Conservation (phyloP, 2,888 invertebrate genomes). For the Zeuzera pyrina region DNA sequence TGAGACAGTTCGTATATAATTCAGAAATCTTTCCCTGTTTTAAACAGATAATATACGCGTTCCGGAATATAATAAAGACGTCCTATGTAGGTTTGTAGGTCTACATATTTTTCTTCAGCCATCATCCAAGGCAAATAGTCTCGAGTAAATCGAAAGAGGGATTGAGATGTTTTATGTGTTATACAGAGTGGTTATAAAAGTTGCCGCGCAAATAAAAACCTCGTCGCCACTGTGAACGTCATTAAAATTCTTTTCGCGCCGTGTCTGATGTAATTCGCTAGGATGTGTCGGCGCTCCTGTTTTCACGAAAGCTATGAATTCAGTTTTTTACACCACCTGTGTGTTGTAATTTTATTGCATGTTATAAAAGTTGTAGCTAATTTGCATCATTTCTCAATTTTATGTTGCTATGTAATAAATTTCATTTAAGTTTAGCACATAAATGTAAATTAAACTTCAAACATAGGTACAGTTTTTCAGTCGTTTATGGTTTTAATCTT, state of each 20-base stretch:
- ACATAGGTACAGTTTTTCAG: too few species aligned
- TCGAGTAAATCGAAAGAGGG: constrained; percentile 19
- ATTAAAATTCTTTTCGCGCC: constrained; percentile 35
- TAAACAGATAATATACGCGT: too few species aligned
- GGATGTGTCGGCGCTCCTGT: constrained; percentile 8
- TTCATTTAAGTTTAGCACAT: too few species aligned
- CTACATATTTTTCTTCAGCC: constrained; percentile 13
- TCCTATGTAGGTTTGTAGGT: too few species aligned
- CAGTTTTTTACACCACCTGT: constrained; percentile 18
- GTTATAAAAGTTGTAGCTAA: too few species aligned
- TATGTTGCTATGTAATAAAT: too few species aligned
- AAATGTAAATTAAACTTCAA: too few species aligned
- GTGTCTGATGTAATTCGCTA: constrained; percentile 21
- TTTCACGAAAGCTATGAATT: constrained; percentile 16
- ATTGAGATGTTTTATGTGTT: constrained; percentile 21
- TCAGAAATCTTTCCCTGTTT: too few species aligned
- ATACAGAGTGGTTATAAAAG: constrained; percentile 15
- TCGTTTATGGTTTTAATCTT: too few species aligned
- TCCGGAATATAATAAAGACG: constrained; percentile 11
- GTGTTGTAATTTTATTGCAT: constrained; percentile 18
- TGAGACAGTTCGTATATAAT: too few species aligned
- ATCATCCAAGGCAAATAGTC: constrained; percentile 17
- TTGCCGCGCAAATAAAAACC: constrained; percentile 10
- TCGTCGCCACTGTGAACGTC: constrained; percentile 14
- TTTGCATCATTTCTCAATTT: too few species aligned